Conservation (phyloP, 2,888 invertebrate species). For the Drosophila austrosaltans region DNA sequence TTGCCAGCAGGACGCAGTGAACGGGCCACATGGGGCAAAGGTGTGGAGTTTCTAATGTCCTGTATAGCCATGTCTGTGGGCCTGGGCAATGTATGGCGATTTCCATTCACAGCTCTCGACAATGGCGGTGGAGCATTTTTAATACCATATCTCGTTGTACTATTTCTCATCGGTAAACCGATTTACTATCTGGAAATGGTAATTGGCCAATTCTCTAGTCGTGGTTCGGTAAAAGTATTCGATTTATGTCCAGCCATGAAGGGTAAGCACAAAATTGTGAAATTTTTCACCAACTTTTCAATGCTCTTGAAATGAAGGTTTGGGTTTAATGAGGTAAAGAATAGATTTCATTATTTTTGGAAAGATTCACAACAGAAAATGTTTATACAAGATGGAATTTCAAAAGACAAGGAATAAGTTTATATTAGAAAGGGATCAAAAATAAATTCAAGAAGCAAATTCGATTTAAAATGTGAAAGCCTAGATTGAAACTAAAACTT, state of each 20-base stretch:
- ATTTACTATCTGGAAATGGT: slow-evolving; percentile 90
- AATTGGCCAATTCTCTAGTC: slow-evolving; percentile 89
- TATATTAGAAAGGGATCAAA: no score
- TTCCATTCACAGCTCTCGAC: slow-evolving; percentile 87
- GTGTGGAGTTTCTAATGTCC: slow-evolving; percentile 83
- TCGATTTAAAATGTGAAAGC: no score
- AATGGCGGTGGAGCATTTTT: slow-evolving; percentile 89
- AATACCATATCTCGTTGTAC: slow-evolving; percentile 87
- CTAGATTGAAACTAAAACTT: no score
- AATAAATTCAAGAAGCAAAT: no score
- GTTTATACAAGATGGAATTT: no score
- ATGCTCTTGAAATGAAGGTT: slow-evolving; percentile 35
- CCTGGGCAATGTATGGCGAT: slow-evolving; percentile 88
- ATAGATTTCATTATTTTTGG: no score
- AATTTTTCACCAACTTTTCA: no score
- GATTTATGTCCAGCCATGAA: slow-evolving; percentile 88
- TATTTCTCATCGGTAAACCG: slow-evolving; percentile 87
- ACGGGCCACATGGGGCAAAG: slow-evolving; percentile 83
- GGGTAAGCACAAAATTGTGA: slow-evolving; percentile 84
- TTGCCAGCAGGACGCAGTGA: slow-evolving; percentile 47
- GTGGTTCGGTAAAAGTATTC: slow-evolving; percentile 88
- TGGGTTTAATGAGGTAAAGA: no score
- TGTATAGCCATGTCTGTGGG: slow-evolving; percentile 86
- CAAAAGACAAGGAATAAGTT: no score
- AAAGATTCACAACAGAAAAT: no score